Evolutionary conservation across 2,113 vertebrate genomes (phyloP).

Genomic region (Tympanuchus pallidicinctus): DNA sequence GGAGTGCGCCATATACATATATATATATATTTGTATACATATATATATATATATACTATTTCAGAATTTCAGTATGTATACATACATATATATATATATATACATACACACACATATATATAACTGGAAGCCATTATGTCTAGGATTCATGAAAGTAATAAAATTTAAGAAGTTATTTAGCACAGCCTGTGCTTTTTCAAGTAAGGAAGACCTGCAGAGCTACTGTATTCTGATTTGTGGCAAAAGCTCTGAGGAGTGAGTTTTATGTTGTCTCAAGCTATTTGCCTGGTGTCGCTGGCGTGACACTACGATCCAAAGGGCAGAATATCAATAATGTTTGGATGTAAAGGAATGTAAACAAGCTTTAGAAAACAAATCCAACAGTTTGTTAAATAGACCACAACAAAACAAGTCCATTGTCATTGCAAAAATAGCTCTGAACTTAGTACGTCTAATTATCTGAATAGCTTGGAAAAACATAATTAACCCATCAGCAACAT

Average conservation of each 20-base stretch:
- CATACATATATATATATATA: too few relatives aligned
- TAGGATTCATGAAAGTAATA: not conserved
- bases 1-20: too few relatives aligned
- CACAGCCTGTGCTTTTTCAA: not conserved
- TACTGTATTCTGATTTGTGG: not conserved
- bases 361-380: slow-evolving; percentile 71
- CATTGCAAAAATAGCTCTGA: slow-evolving; percentile 75
- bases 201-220: not conserved
- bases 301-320: slow-evolving; percentile 74
- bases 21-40: too few relatives aligned
- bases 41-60: too few relatives aligned
- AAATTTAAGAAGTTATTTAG: not conserved
- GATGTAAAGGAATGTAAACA: slow-evolving; percentile 78
- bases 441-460: slow-evolving; percentile 79
- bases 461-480: slow-evolving; percentile 75
- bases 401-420: slow-evolving; percentile 77
- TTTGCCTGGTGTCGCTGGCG: slow-evolving; percentile 55
- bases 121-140: not conserved
- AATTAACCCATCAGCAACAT: slow-evolving; percentile 78
- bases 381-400: slow-evolving; percentile 81
- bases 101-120: too few relatives aligned
- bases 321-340: slow-evolving; percentile 77
- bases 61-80: too few relatives aligned
- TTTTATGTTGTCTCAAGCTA: slow-evolving; percentile 62
- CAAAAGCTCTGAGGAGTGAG: slow-evolving; percentile 6